phyloP scores from a whole-genome alignment of 2,888 invertebrate species.

The Chrysina gloriosa region DNA sequence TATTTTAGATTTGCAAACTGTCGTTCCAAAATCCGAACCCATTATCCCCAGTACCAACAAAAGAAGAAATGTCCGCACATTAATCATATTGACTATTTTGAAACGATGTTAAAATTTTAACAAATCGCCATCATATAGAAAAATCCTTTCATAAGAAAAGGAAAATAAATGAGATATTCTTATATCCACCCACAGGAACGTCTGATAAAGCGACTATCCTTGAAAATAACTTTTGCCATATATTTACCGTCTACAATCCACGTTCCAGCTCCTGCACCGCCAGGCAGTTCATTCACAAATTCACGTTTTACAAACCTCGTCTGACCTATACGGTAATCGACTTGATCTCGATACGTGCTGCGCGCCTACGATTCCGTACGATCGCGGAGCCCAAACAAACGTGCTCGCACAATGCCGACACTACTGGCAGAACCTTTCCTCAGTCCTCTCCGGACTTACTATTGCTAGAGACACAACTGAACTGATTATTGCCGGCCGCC shows the following conservation, averaged over 20 bases:
- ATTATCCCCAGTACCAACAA: no score
- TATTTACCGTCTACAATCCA: neutral
- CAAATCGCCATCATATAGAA: no score
- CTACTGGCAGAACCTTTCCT: neutral
- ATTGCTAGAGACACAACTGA: slow-evolving; percentile 29
- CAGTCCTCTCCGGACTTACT: neutral
- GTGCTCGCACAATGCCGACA: neutral
- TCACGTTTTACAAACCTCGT: slow-evolving; percentile 6
- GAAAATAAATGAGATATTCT: neutral
- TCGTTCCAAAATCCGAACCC: no score
- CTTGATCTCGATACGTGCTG: neutral
- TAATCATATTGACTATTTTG: no score
- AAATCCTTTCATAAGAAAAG: no score
- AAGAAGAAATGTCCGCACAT: no score
- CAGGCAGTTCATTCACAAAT: slow-evolving; percentile 25
- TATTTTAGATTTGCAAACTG: no score
- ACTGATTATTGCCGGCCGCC: slow-evolving; percentile 18
- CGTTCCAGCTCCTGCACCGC: neutral
- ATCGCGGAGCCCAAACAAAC: neutral
- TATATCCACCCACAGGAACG: neutral
- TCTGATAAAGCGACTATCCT: neutral
- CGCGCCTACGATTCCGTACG: neutral
- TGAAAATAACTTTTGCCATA: neutral
- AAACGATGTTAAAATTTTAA: no score
- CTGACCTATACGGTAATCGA: neutral